phyloP scores from a whole-genome alignment of 2,113 vertebrate species.

The Aplodontia rufa region DNA sequence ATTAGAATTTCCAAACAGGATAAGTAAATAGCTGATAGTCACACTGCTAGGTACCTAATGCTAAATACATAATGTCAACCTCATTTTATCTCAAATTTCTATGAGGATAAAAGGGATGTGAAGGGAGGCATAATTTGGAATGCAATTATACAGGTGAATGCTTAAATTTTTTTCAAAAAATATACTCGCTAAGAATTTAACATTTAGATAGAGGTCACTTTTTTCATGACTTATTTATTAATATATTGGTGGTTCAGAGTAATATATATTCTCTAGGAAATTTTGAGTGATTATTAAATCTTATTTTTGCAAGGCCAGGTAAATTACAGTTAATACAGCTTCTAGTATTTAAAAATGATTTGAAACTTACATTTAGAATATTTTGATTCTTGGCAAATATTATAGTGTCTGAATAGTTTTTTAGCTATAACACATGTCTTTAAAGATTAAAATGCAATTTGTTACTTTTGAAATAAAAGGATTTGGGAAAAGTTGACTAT shows the following conservation, averaged over 20 bases:
- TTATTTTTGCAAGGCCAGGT: neutral
- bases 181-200: conserved; percentile 8
- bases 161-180: conserved; percentile 12
- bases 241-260: neutral
- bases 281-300: conserved; percentile 24
- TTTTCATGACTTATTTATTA: conserved; percentile 51
- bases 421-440: neutral
- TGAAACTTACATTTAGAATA: conserved; percentile 60
- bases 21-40: neutral
- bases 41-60: neutral
- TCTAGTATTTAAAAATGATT: conserved; percentile 24
- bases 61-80: neutral
- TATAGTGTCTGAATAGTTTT: neutral
- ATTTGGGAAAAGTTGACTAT: neutral
- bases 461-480: neutral
- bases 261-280: conserved; percentile 19
- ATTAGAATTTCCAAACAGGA: neutral
- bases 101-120: neutral
- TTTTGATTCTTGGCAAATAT: conserved; percentile 38
- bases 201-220: conserved; percentile 30
- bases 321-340: neutral
- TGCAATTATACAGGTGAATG: conserved; percentile 19
- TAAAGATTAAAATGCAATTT: conserved; percentile 59
- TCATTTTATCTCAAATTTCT: neutral
- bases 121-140: conserved; percentile 13